Percentiles rank a stretch among this genome's conserved stretches.
Conservation (phyloP, 2,888 invertebrate species). For the Capitulum mitella region DNA sequence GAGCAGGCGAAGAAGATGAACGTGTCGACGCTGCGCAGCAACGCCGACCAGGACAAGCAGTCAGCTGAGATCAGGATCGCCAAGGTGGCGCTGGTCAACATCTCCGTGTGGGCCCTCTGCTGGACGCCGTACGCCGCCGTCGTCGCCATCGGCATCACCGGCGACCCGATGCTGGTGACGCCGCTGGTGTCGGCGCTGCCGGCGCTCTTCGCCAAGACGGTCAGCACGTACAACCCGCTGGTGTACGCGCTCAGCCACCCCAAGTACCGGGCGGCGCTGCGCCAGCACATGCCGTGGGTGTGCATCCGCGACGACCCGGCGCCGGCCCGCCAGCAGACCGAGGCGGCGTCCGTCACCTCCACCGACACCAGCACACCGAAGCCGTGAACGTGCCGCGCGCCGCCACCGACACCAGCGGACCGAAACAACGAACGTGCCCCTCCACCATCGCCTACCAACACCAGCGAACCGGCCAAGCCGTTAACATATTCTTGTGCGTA, state of each 20-base stretch:
- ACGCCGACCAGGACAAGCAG: constrained; percentile 33
- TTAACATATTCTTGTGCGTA: too few species aligned
- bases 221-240: constrained; percentile 42
- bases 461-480: too few species aligned
- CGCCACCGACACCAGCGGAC: too few species aligned
- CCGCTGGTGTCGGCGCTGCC: constrained; percentile 37
- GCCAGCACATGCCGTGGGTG: constrained; percentile 32
- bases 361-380: too few species aligned
- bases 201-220: constrained; percentile 46
- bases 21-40: constrained; percentile 71
- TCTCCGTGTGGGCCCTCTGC: constrained; percentile 37
- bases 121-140: constrained; percentile 42
- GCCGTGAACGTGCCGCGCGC: too few species aligned
- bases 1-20: constrained; percentile 93
- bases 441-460: too few species aligned
- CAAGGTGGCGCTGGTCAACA: constrained; percentile 37
- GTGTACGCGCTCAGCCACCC: constrained; percentile 40
- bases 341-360: too few species aligned
- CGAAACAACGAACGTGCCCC: too few species aligned
- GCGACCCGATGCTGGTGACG: constrained; percentile 30
- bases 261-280: constrained; percentile 35
- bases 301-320: constrained; percentile 27
- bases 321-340: too few species aligned
- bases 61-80: constrained; percentile 36
- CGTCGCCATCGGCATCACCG: constrained; percentile 39